Evolutionary conservation across 1,140 invertebrate genomes (phyloP), one percentile per base, ranked within the genome.

Genomic region (Euwallacea similis): DNA sequence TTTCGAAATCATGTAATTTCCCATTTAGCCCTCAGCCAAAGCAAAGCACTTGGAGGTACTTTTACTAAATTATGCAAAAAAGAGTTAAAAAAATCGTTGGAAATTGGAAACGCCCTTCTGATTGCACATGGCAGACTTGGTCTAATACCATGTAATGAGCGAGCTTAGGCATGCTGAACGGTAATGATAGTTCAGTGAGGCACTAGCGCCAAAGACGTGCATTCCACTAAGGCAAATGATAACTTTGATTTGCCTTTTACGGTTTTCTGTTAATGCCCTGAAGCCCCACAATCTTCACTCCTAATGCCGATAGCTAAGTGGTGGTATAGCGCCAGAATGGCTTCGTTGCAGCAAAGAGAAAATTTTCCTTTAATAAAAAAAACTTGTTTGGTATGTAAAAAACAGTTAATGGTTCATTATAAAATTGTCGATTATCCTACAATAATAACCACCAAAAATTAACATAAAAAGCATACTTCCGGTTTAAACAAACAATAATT

Each of bases 391-490:
- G 21, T 42, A 58, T 13, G 53, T 2, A 54, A 65, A 55, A 50
- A 58, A 58, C 13, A 21, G 15, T 58, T 58, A 58, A 50, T 50
- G 9, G 6, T 50, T 50, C 13, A 6, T 50, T 50, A 50, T 13
- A 50, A 50, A 50, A 50, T 50, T 50, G 13, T 50, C 6, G 46
- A 50, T 50, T 50, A 50, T 10, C 13, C 2, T 10, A 50, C 46
- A 50, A 50, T 6, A 50, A 50, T 50, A 50, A 50, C 9, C 46
- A 10, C 46, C 9, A 7, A 50, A 56, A 56, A 56, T 56, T 56
- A 56, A 10, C 11, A 56, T 56, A 50, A 50, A 50, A 50, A 10
- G 54, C 8, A 56, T 8, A 56, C 54, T 56, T 56, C 54, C 54
- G 54, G 8, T 56, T 56, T 56, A 13, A 21, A 13, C 11, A 56